Base-by-base conservation (phyloP, 2,113 vertebrate genomes). In the Muscicapa adusta region DNA sequence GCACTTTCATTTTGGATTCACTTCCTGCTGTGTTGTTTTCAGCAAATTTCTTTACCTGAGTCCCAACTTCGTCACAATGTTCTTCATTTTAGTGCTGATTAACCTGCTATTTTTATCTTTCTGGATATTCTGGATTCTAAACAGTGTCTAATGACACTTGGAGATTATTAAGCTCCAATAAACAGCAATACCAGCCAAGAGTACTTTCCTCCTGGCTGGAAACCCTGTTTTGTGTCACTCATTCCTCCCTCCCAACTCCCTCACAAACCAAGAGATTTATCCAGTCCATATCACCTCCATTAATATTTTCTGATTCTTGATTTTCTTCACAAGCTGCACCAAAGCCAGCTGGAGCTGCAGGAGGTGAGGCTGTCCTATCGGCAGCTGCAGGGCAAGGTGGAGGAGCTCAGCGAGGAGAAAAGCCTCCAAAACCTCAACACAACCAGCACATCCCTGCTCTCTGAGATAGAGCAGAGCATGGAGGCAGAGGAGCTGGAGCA, bases 391-490 rank as follows among this genome's bases (percentile, higher is more conserved):
- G 93, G 97, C 45, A 98, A 98, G 51, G 97, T 99, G 91, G 98
- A 99, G 60, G 99, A 99, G 96, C 97, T 99, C 96, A 97, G 97
- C 0, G 99, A 99, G 67, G 99, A 99, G 94, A 97, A 97, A 94
- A 99, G 98, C 92, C 98, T 99, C 51, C 99, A 99, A 53, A 97
- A 98, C 84, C 97, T 99, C 48, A 98, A 98, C 13, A 97, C 99
- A 28, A 98, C 98, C 97, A 98, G 98, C 26, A 98, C 98, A 2
- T 99, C 98, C 61, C 97, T 99, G 75, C 98, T 99, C 86, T 99
- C 99, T 18, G 99, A 99, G 97, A 99, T 99, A 12, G 99, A 99
- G 68, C 99, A 99, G 97, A 99, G 99, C 97, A 99, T 99, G 98
- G 99, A 99, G 96, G 99, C 99, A 25, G 99, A 99, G 96, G 99